Conservation (phyloP, 1,140 invertebrate species). For the Nasonia vitripennis region DNA sequence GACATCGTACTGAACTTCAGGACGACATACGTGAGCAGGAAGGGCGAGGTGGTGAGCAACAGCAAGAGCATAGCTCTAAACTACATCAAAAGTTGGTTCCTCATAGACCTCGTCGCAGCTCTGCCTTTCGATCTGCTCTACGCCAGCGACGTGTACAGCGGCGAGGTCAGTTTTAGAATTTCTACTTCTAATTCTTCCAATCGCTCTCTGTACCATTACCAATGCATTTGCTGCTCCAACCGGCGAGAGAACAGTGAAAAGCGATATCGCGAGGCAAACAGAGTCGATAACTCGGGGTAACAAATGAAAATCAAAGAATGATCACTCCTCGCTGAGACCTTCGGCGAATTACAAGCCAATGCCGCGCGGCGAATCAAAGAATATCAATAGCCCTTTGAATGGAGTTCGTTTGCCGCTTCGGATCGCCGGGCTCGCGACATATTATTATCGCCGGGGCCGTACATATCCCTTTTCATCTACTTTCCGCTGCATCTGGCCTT, state of each 20-base stretch:
- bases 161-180: slow-evolving; percentile 81
- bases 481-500: not conserved
- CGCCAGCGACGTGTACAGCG: slow-evolving; percentile 88
- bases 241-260: too few relatives aligned
- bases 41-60: slow-evolving; percentile 98
- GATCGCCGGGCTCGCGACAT: not conserved
- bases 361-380: not conserved
- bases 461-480: slow-evolving; percentile 11
- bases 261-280: too few relatives aligned
- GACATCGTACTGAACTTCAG: slow-evolving; percentile 99
- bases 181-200: not conserved
- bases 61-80: slow-evolving; percentile 90
- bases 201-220: not conserved
- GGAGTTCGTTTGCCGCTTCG: slow-evolving; percentile 55
- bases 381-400: slow-evolving; percentile 45
- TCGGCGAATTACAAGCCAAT: not conserved
- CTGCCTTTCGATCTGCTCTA: slow-evolving; percentile 97
- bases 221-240: not conserved
- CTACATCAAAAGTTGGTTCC: slow-evolving; percentile 97
- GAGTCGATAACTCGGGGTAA: too few relatives aligned
- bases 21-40: slow-evolving; percentile 98
- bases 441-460: slow-evolving; percentile 41
- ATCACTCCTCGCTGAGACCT: too few relatives aligned
- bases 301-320: too few relatives aligned
- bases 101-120: slow-evolving; percentile 95